Conservation (phyloP, 1,140 invertebrate genomes). For the Aphis gossypii region DNA sequence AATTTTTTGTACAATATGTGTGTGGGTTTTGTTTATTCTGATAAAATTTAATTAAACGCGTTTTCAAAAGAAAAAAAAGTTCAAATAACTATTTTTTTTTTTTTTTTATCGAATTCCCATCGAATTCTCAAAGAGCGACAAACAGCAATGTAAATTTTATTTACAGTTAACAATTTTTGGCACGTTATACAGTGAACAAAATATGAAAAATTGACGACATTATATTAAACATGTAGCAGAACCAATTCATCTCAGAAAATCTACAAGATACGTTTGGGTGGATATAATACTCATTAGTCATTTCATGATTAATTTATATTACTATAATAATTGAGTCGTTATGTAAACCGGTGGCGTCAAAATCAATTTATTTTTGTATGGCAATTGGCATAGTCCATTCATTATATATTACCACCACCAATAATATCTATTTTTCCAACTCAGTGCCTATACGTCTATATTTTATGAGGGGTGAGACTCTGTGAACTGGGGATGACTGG, state of each 20-base stretch:
- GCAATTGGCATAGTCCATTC: background rate
- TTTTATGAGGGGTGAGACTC: too few relatives aligned
- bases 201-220: background rate
- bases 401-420: background rate
- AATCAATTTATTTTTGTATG: background rate
- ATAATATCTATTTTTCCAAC: background rate
- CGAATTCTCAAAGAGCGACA: background rate
- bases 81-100: background rate
- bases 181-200: background rate
- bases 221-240: background rate
- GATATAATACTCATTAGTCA: background rate
- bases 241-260: background rate
- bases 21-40: background rate
- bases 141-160: background rate
- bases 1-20: background rate
- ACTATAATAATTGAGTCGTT: background rate
- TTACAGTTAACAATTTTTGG: background rate
- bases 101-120: background rate
- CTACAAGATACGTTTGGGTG: background rate
- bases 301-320: background rate
- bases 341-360: background rate
- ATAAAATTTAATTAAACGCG: slow-evolving; percentile 4
- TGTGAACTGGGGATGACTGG: too few relatives aligned
- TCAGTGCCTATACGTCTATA: background rate
- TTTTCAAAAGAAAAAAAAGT: background rate